Conservation (phyloP, 2,888 invertebrate genomes). For the Microctonus brassicae region DNA sequence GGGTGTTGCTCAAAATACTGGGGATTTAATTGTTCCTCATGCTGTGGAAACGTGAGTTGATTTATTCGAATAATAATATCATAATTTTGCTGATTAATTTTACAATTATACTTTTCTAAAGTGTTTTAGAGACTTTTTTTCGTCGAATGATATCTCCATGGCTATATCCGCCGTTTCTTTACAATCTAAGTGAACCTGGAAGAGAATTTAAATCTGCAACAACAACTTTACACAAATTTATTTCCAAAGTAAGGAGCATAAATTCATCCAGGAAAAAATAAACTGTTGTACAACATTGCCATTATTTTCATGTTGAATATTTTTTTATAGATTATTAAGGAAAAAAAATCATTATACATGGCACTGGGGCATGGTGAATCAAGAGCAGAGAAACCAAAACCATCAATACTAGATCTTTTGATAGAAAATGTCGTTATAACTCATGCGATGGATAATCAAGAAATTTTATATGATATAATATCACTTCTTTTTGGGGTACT, state of each 20-base stretch:
- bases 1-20: not conserved
- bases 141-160: not conserved
- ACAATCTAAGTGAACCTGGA: conserved; percentile 9
- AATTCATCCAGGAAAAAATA: not conserved
- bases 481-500: not conserved
- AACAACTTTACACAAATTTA: not conserved
- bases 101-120: not conserved
- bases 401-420: not conserved
- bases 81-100: no score
- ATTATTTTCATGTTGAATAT: not conserved
- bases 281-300: not conserved
- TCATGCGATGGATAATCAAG: not conserved
- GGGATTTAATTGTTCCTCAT: not conserved
- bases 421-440: not conserved
- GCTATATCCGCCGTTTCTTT: conserved; percentile 3
- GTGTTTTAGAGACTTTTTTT: not conserved
- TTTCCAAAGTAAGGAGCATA: not conserved
- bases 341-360: not conserved
- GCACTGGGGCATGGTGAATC: not conserved
- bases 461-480: not conserved
- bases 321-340: not conserved
- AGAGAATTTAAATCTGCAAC: not conserved
- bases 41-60: conserved; percentile 1
- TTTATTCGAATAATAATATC: no score
- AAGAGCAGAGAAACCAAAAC: not conserved